phyloP scores from a whole-genome alignment of 2,797 vertebrate genomes.

The Sphaeramia orbicularis region DNA sequence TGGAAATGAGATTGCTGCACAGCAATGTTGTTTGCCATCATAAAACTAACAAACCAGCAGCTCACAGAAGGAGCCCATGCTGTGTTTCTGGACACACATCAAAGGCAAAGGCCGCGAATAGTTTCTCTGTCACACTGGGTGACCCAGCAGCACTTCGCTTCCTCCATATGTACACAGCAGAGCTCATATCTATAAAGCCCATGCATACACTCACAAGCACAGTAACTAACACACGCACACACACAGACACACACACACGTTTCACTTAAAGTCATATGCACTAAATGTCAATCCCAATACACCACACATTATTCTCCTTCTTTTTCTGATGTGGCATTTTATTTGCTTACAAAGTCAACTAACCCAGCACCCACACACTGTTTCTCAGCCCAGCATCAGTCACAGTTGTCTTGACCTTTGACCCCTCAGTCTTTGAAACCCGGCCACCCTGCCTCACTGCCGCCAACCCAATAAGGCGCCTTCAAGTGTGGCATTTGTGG shows the following conservation, averaged over 20 bases:
- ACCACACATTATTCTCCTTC: not conserved
- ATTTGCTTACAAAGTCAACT: conserved; percentile 3
- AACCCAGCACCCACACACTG: not conserved
- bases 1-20: conserved; percentile 30
- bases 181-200: conserved; percentile 16
- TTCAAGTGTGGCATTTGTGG: conserved; percentile 32
- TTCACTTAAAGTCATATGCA: not conserved
- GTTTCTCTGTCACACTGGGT: conserved; percentile 65
- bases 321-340: conserved; percentile 2
- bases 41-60: conserved; percentile 29
- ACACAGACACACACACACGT: conserved; percentile 1
- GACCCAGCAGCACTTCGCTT: conserved; percentile 61
- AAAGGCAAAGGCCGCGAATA: conserved; percentile 66
- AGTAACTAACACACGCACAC: too few species aligned
- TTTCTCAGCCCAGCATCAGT: conserved; percentile 27
- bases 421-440: conserved; percentile 47
- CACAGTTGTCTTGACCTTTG: conserved; percentile 67
- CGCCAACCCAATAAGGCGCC: conserved; percentile 7
- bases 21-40: conserved; percentile 42
- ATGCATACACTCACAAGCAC: not conserved
- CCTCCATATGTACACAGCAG: conserved; percentile 64
- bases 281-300: not conserved
- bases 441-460: conserved; percentile 18
- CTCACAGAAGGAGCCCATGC: conserved; percentile 51
- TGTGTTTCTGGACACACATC: conserved; percentile 68